Conservation (phyloP, 2,113 vertebrate species). For the human region GRCh38 chr20:19439001-19439500, state of each 20-base stretch:
- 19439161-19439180: accelerated
- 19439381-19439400: not conserved
- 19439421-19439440: not conserved
- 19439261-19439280: not conserved
- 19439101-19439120: not conserved
- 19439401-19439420: not conserved
- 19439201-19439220: accelerated
- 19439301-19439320: not conserved
- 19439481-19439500: not conserved
- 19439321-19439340: not conserved
- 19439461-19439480: not conserved
- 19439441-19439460: not conserved
- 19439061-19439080: not conserved
- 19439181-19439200: not conserved
- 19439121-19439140: too few relatives aligned
- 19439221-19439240: not conserved
- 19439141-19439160: not conserved
- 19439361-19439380: not conserved
- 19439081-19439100: not conserved
- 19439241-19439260: not conserved
- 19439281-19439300: not conserved
- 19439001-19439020: not conserved
- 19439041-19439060: not conserved
- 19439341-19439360: not conserved
- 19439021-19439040: not conserved